Conservation (phyloP, 2,113 vertebrate genomes). For the Urocolius indicus region DNA sequence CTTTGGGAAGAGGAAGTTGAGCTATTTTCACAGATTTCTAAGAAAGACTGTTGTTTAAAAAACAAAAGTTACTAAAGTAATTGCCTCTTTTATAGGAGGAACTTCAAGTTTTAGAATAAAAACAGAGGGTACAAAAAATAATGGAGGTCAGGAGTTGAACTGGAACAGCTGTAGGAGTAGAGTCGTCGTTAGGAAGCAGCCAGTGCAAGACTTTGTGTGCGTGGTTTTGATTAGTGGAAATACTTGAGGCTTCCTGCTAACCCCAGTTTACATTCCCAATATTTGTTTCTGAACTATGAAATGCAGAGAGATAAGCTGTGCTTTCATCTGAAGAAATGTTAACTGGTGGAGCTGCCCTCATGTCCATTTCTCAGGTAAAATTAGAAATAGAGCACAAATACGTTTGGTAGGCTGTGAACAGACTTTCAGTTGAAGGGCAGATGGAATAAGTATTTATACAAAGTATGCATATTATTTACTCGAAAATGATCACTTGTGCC, state of each 20-base stretch:
- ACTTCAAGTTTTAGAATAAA: not conserved
- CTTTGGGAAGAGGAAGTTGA: not conserved
- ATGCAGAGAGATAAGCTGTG: conserved; percentile 11
- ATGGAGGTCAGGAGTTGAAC: not conserved
- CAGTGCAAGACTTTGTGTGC: not conserved
- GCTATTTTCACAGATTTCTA: conserved; percentile 1
- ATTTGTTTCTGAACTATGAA: conserved; percentile 52
- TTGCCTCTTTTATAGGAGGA: not conserved
- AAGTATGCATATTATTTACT: conserved; percentile 46
- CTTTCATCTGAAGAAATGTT: conserved; percentile 13
- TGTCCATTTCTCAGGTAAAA: conserved; percentile 76
- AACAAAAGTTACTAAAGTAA: not conserved
- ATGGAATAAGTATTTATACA: conserved; percentile 26
- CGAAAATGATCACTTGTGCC: conserved; percentile 23
- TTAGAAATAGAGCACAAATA: conserved; percentile 73
- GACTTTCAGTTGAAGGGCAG: conserved; percentile 60
- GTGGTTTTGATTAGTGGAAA: conserved; percentile 44
- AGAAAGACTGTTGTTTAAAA: not conserved
- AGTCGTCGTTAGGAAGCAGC: conserved; percentile 13
- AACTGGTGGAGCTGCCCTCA: conserved; percentile 54
- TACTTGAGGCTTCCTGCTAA: conserved; percentile 37
- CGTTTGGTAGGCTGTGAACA: conserved; percentile 54
- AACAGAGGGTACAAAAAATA: too few species aligned
- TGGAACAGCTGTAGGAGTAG: not conserved
- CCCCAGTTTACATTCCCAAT: conserved; percentile 56